Evolutionary conservation across 2,888 invertebrate genomes (phyloP).

Genomic region (Pinctada fucata): DNA sequence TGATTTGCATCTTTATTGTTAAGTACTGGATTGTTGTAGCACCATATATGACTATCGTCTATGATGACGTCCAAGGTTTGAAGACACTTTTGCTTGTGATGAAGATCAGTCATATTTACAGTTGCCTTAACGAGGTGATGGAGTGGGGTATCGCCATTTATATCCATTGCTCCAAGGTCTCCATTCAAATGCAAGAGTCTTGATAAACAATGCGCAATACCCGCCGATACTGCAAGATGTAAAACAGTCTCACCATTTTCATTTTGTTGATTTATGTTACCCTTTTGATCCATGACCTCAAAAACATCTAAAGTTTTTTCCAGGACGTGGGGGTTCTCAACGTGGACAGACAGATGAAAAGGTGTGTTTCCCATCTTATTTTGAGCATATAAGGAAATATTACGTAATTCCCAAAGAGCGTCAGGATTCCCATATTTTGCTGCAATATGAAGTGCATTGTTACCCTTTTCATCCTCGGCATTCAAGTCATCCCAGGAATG

Average conservation of each 20-base stretch:
- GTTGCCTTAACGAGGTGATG: conserved; percentile 63
- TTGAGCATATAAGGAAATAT: conserved; percentile 65
- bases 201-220: conserved; percentile 46
- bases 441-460: conserved; percentile 73
- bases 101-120: conserved; percentile 43
- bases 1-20: neutral
- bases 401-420: conserved; percentile 67
- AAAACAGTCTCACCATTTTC: conserved; percentile 55
- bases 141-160: conserved; percentile 68
- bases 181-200: conserved; percentile 54
- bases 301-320: conserved; percentile 67
- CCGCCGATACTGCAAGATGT: conserved; percentile 62
- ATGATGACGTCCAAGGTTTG: conserved; percentile 56
- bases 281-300: conserved; percentile 66
- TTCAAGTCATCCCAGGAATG: conserved; percentile 74
- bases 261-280: conserved; percentile 65
- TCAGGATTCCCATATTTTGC: conserved; percentile 66
- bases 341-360: conserved; percentile 66
- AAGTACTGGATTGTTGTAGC: conserved; percentile 48
- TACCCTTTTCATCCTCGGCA: conserved; percentile 65
- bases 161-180: conserved; percentile 57
- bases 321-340: conserved; percentile 60
- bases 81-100: conserved; percentile 42
- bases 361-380: conserved; percentile 65
- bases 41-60: conserved; percentile 64